Evolutionary conservation across 2,113 vertebrate species (phyloP), one percentile per base, ranked within the genome.

Genomic region (Sinocyclocheilus anshuiensis): DNA sequence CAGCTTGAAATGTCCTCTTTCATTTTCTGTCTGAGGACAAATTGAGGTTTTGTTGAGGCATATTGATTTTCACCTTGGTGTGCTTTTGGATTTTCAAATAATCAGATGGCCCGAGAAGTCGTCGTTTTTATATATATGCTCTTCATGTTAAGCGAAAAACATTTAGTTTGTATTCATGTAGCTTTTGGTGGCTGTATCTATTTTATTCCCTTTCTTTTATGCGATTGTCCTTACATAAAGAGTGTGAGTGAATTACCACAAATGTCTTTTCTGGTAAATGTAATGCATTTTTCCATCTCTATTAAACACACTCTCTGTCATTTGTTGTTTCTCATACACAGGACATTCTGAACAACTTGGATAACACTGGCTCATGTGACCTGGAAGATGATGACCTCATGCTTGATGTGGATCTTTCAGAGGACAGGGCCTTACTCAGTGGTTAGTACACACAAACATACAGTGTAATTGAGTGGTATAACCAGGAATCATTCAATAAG

Each of bases 351-450:
- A 98, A 98, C 92, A 97, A 98, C 91, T 94, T 99, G 89, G 97
- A 97, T 88, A 95, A 97, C 89, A 94, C 96, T 84, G 97, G 95
- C 86, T 94, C 94, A 0, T 96, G 95, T 92, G 97, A 98, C 89
- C 94, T 98, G 88, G 97, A 98, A 78, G 98, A 98, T 82, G 96
- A 98, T 89, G 98, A 99, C 92, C 97, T 99, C 92, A 98, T 99
- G 96, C 94, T 99, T 86, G 97, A 99, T 90, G 94, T 96, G 87
- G 97, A 98, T 87, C 94, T 98, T 11, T 95, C 96, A n/a, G 97
- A 98, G 87, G 97, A 98, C 39, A 57, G 91, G 42, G 91, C 95
- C 86, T 93, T 91, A 89, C 94, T 94, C 77, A 95, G 95, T 88
- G 97, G 97, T 98, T 86, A 92, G 92, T 39, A 78, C 29, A 29